Base-by-base conservation (phyloP, 2,888 invertebrate species). In the Ctena decussata region DNA sequence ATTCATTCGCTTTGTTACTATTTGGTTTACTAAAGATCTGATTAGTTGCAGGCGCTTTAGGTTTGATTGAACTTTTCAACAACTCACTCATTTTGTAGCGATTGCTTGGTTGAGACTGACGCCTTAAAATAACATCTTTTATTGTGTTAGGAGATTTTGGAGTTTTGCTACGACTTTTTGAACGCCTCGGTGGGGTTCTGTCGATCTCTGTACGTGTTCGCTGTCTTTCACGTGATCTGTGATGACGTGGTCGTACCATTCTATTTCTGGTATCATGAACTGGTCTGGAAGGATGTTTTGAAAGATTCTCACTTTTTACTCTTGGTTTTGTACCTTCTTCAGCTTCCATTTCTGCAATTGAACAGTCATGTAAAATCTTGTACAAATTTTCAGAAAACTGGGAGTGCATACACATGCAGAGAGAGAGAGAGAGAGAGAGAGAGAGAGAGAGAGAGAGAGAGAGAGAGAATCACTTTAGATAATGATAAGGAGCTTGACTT, bases 41-140 rank as follows among this genome's bases (percentile, higher is more conserved):
- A 24, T 35, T 65, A 21, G 11, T 21, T 21, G 2, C 1, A 35
- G 30, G 1, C 3, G 65, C 18, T 18, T 65, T 65, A 30, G 65
- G 11, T 18, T 65, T 65, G 35, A 5, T 53, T n/a, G 65, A 18
- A 65, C 21, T 11, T 1, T 35, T 65, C 32, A 24, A 24, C 60
- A 88, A 88, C 21, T 76, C 78, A 70, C 85, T 88, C 1, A 78
- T 79, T 76, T 60, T 70, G 57, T 88, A 88, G 21, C 87, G 74
- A 44, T 77, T 80, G 12, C 39, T 70, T 0, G 83, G 46, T 21
- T 27, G 11, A n/a, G 72, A 44, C 11, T 69, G 44, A 0, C 71
- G 27, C 8, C 57, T 73, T 0, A 74, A 32, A 27, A 81, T 79
- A 6, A 88, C 44, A 30, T 88, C 85, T 79, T 83, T 88, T 60